Conservation (phyloP, 1,140 invertebrate genomes). For the Drosophila setifemur region DNA sequence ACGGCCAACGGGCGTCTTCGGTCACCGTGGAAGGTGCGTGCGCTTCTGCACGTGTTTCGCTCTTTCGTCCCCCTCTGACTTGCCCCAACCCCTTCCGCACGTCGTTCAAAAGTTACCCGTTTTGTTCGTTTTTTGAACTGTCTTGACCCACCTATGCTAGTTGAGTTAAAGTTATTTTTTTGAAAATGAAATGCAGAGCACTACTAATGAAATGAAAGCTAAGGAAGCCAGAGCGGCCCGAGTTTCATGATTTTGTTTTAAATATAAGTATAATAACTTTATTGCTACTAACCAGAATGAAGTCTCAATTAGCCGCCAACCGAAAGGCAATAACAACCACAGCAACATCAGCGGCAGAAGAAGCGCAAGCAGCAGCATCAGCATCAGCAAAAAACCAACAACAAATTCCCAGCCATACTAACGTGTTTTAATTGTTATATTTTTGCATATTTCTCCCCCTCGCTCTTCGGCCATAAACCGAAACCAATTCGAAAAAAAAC, state of each 20-base stretch:
- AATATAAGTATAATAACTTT: constrained; percentile 48
- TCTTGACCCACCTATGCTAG: constrained; percentile 51
- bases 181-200: constrained; percentile 62
- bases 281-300: constrained; percentile 73
- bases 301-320: constrained; percentile 64
- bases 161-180: constrained; percentile 59
- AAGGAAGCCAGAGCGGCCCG: constrained; percentile 21
- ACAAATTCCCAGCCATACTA: constrained; percentile 44
- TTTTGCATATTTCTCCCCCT: constrained; percentile 26
- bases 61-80: constrained; percentile 1
- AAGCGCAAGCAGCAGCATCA: constrained; percentile 18
- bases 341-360: neutral
- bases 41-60: constrained; percentile 59
- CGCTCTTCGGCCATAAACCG: constrained; percentile 4
- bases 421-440: constrained; percentile 53
- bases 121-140: constrained; percentile 58
- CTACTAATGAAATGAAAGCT: constrained; percentile 56
- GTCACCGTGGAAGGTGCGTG: constrained; percentile 71
- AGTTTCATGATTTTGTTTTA: constrained; percentile 13
- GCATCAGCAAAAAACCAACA: constrained; percentile 10
- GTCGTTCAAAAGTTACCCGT: constrained; percentile 60
- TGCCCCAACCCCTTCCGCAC: constrained; percentile 36
- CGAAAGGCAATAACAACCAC: constrained; percentile 20
- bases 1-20: constrained; percentile 1
- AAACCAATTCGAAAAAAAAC: constrained; percentile 10